These are phyloP conservation scores for Coelogynopora nodosa DNA, from an alignment of 2,888 invertebrate genomes.

Conservation along the genomic window DNA sequence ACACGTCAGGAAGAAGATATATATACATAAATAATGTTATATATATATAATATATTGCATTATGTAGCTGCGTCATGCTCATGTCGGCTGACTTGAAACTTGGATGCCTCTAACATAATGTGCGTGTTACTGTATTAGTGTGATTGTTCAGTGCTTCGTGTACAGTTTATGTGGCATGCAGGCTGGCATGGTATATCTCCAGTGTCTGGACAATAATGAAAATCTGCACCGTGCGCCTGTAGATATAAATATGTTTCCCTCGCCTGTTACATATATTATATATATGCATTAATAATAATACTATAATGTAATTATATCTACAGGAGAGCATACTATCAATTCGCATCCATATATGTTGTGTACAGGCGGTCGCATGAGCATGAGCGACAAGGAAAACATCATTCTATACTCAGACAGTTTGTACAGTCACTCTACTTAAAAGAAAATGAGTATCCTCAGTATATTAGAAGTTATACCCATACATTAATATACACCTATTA, in stretches of 20 bases:
- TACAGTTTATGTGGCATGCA: background rate
- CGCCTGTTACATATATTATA: no score
- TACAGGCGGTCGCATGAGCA: background rate
- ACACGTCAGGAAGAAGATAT: no score
- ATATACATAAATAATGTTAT: background rate
- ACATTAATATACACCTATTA: no score
- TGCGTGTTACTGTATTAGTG: background rate
- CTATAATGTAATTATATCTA: background rate
- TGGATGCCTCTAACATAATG: background rate
- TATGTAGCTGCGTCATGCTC: no score
- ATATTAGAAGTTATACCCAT: no score
- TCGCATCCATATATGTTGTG: background rate
- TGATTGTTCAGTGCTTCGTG: background rate
- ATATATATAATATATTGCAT: background rate
- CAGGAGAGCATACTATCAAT: background rate
- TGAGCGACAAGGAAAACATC: background rate
- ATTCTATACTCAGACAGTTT: background rate
- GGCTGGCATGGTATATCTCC: no score
- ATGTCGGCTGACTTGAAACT: no score
- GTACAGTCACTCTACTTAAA: background rate
- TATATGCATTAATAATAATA: background rate
- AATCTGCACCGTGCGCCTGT: background rate
- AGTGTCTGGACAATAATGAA: background rate
- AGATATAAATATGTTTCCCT: no score
- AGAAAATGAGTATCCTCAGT: background rate